Evolutionary conservation across 2,797 vertebrate genomes (phyloP).

Genomic region (Phrynocephalus vlangalii): DNA sequence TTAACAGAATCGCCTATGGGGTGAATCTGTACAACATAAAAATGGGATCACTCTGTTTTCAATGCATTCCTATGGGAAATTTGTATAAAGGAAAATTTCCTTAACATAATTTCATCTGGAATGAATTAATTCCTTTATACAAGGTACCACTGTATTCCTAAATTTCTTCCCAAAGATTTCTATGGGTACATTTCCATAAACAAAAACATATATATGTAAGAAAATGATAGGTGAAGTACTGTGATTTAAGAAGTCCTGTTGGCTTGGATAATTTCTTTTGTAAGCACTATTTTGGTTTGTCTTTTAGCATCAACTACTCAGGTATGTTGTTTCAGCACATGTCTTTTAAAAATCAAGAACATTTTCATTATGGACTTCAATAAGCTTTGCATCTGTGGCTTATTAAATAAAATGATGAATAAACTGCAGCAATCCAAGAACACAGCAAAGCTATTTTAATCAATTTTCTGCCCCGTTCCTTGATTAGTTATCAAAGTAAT

Average conservation of each 20-base stretch:
- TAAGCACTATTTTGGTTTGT: no score
- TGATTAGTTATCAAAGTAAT: neutral
- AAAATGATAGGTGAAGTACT: neutral
- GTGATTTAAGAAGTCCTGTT: neutral
- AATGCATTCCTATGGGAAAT: no score
- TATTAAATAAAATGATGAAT: constrained; percentile 4
- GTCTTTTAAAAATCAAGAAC: neutral
- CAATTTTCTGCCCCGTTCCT: neutral
- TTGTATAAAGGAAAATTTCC: no score
- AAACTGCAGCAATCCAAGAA: neutral
- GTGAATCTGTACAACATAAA: no score
- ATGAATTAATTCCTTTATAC: no score
- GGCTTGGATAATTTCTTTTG: neutral
- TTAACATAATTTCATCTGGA: no score
- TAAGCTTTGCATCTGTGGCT: neutral
- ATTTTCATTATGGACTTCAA: constrained; percentile 18
- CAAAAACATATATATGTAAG: neutral
- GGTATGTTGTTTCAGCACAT: neutral
- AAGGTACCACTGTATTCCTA: no score
- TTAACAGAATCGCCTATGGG: no score
- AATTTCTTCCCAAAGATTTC: neutral
- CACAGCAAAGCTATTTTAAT: neutral
- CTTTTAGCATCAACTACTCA: neutral
- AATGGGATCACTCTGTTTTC: no score
- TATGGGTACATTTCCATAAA: neutral